phyloP scores from a whole-genome alignment of 23 tunicate species.

The Styela plicata region DNA sequence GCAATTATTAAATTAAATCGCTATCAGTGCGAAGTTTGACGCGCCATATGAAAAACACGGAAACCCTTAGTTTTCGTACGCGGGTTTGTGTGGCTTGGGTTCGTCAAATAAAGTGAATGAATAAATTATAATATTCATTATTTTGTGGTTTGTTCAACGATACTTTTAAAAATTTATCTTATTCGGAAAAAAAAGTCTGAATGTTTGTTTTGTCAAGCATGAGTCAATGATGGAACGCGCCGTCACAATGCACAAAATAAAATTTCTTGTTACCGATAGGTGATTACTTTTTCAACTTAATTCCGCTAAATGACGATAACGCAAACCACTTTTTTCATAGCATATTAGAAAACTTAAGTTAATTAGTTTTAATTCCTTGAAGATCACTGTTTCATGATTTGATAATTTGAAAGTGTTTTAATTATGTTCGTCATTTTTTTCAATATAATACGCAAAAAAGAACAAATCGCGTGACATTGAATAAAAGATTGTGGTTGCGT shows the following conservation, averaged over 20 bases:
- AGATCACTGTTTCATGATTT: background rate
- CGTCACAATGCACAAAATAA: too few relatives aligned
- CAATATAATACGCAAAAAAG: background rate
- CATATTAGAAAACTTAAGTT: background rate
- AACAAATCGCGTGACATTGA: background rate
- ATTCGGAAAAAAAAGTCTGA: too few relatives aligned
- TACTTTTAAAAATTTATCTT: too few relatives aligned
- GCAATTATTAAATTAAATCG: background rate
- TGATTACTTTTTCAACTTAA: too few relatives aligned
- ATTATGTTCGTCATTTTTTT: background rate
- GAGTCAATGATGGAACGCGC: too few relatives aligned
- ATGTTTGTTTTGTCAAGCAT: too few relatives aligned
- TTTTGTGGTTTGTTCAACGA: too few relatives aligned
- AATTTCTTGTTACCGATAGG: too few relatives aligned
- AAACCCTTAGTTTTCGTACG: background rate
- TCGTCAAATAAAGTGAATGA: too few relatives aligned
- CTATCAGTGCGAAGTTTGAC: background rate
- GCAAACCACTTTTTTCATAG: too few relatives aligned
- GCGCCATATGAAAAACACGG: background rate
- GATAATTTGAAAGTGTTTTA: background rate
- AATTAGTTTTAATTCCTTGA: background rate
- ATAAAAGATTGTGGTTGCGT: background rate
- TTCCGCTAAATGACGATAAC: too few relatives aligned
- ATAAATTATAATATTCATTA: too few relatives aligned
- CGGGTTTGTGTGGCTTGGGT: background rate